phyloP scores from a whole-genome alignment of 2,113 vertebrate genomes.

The Sapajus apella region DNA sequence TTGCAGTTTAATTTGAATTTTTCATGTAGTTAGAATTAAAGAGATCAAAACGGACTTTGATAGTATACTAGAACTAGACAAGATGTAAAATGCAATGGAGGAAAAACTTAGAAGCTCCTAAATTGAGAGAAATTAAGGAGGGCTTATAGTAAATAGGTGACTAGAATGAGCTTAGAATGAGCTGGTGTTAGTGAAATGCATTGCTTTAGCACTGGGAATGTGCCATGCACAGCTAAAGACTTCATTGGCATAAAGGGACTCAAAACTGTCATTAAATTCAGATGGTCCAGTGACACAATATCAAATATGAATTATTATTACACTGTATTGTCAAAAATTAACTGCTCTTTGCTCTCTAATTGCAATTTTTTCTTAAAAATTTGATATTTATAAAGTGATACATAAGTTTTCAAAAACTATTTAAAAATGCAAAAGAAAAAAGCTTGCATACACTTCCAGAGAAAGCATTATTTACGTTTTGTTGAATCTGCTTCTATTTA shows the following conservation, averaged over 20 bases:
- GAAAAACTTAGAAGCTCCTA: background rate
- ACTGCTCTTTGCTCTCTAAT: background rate
- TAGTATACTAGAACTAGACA: fast-evolving
- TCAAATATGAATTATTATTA: background rate
- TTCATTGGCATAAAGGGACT: background rate
- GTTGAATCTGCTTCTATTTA: background rate
- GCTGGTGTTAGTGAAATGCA: background rate
- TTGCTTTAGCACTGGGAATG: background rate
- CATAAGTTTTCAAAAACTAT: background rate
- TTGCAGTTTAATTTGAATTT: background rate
- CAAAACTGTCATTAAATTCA: background rate
- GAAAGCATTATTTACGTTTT: too few species aligned
- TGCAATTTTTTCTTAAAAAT: background rate
- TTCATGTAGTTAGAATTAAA: background rate
- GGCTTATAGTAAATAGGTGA: too few species aligned
- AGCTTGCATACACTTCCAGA: background rate
- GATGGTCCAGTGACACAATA: too few species aligned
- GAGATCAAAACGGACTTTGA: background rate
- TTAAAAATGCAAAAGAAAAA: background rate
- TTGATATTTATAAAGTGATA: background rate
- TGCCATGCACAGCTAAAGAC: fast-evolving
- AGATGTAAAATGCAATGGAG: background rate
- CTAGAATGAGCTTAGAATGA: background rate
- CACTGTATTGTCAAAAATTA: background rate
- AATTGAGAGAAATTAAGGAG: background rate